These are phyloP conservation scores for Rhagoletis pomonella DNA, from an alignment of 1,140 invertebrate genomes.

Conservation along the genomic window DNA sequence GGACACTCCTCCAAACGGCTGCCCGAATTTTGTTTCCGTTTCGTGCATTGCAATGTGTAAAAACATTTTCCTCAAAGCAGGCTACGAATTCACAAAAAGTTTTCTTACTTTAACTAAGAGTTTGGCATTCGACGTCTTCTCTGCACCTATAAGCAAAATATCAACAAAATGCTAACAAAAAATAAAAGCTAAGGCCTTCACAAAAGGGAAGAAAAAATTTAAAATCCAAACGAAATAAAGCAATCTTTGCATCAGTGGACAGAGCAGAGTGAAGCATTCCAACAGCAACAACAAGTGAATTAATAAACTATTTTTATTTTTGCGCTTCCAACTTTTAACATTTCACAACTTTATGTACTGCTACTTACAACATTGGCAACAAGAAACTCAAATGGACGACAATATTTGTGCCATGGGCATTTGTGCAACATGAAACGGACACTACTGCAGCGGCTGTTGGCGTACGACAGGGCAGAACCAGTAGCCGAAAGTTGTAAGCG, in stretches of 20 bases:
- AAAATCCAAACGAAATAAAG: no score
- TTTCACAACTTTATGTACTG: conserved; percentile 10
- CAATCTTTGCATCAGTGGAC: no score
- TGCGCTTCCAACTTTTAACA: background rate
- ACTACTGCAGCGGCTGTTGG: background rate
- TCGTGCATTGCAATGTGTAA: background rate
- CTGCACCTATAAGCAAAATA: background rate
- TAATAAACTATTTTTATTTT: conserved; percentile 18
- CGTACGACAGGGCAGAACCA: background rate
- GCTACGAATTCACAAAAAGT: background rate
- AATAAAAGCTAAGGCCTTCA: no score
- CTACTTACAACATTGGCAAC: conserved; percentile 8
- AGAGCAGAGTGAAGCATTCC: no score
- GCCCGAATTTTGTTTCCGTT: background rate
- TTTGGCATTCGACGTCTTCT: background rate
- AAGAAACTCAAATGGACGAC: background rate
- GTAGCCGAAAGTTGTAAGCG: background rate
- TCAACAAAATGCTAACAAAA: background rate
- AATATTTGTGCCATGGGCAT: conserved; percentile 7
- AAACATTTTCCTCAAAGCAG: background rate
- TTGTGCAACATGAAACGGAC: conserved; percentile 12
- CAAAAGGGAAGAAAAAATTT: no score
- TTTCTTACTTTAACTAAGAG: background rate
- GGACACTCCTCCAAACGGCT: background rate
- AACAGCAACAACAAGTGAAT: background rate